A percentile compares a stretch with the other conserved stretches of the same genome.
phyloP scores from a whole-genome alignment of 64 coral and sea anemone species.

The Montipora foliosa region DNA sequence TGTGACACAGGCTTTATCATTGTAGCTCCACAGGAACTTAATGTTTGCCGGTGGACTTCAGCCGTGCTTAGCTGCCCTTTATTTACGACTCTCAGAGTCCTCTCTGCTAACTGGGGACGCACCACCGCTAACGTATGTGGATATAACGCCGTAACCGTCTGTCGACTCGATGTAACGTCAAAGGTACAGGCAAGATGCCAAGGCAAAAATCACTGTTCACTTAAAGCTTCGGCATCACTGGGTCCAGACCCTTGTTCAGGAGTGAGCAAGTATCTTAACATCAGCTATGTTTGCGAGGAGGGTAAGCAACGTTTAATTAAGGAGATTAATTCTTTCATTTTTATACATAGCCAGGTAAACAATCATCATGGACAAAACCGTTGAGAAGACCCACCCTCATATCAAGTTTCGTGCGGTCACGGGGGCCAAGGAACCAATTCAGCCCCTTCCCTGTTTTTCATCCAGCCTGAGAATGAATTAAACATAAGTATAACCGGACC shows the following conservation, averaged over 20 bases:
- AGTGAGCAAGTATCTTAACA: conserved; percentile 47
- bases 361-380: too few species aligned
- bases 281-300: conserved; percentile 15
- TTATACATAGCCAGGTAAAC: too few species aligned
- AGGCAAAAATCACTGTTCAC: conserved; percentile 25
- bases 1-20: neutral
- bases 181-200: conserved; percentile 22
- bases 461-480: too few species aligned
- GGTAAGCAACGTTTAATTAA: neutral
- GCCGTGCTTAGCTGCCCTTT: conserved; percentile 59
- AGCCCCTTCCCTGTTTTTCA: too few species aligned
- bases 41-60: conserved; percentile 50
- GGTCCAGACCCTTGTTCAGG: conserved; percentile 40
- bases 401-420: too few species aligned
- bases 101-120: conserved; percentile 39
- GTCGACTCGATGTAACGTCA: conserved; percentile 43
- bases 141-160: conserved; percentile 12
- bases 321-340: too few species aligned
- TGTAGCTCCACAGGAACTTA: conserved; percentile 46
- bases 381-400: too few species aligned
- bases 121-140: conserved; percentile 6
- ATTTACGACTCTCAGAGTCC: conserved; percentile 41
- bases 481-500: too few species aligned
- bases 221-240: conserved; percentile 14
- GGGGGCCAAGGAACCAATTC: too few species aligned